These are phyloP conservation scores for Leptinotarsa undecemlineata DNA, from an alignment of 1,140 invertebrate genomes.

Conservation along the genomic window DNA sequence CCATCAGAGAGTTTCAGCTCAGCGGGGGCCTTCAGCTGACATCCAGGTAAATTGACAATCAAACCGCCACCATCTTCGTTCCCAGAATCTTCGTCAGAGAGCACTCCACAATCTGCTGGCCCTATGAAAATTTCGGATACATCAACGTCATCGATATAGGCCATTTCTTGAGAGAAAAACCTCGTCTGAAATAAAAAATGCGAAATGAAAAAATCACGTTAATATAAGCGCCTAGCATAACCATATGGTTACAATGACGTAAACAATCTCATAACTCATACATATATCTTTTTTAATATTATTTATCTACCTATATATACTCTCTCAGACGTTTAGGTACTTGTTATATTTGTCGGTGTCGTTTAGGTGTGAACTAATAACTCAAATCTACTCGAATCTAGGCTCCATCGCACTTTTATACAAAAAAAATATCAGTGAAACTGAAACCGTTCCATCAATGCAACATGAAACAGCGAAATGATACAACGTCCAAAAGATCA, in stretches of 20 bases:
- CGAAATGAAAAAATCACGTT: not conserved
- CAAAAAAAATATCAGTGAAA: not conserved
- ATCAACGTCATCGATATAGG: constrained; percentile 24
- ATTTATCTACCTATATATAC: not conserved
- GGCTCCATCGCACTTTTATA: not conserved
- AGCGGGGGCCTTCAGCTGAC: not conserved
- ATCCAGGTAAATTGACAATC: not conserved
- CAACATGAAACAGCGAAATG: not conserved
- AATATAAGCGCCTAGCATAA: not conserved
- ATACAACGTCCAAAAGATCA: not conserved
- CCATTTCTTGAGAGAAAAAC: constrained; percentile 20
- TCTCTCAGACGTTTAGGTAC: constrained; percentile 7
- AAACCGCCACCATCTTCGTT: no score
- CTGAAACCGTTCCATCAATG: not conserved
- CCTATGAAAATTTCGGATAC: constrained; percentile 33
- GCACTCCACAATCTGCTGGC: no score
- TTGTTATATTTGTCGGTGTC: not conserved
- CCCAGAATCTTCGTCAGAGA: no score
- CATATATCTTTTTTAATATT: not conserved
- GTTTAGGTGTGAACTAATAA: not conserved
- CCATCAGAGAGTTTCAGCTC: not conserved
- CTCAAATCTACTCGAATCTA: not conserved
- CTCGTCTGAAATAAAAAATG: constrained; percentile 5
- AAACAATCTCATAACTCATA: not conserved
- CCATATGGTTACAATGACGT: constrained; percentile 12